Base-by-base conservation (phyloP, 2,888 invertebrate species). In the Ichneumon xanthorius region DNA sequence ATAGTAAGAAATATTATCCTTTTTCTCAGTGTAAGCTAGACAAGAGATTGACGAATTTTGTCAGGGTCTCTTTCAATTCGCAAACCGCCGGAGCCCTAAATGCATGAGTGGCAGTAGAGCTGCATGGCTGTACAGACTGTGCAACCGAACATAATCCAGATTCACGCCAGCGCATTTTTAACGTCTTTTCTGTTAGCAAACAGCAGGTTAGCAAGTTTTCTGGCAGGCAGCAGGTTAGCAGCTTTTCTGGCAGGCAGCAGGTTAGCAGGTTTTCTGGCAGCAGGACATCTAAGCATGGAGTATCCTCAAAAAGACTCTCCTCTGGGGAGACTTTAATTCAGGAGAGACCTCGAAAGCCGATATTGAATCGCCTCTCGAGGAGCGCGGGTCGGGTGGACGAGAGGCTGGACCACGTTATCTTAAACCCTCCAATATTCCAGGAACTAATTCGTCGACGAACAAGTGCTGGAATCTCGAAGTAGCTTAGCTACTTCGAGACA, bases 141-240 rank as follows among this genome's bases (percentile, higher is more conserved):
- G 50, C 33, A 37, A 1, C 11, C 30, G 16, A 33, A 67, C 65
- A 53, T 67, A 76, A 37, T 53, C 53, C 45, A 75, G 50, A 37
- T 30, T n/a, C 65, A 65, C 19, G 50, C n/a, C 33, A 45, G 48
- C 76, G 48, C 76, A 84, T 80, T n/a, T n/a, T 68, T 22, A 77
- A 58, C 75, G 50, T 70, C 55, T 26, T 67, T 48, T 68, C 53
- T 72, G 22, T 48, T 19, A 9, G 26, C n/a, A n/a, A n/a, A n/a
- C n/a, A n/a, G n/a, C n/a, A n/a, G n/a, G n/a, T n/a, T n/a, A n/a
- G n/a, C n/a, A n/a, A n/a, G n/a, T n/a, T n/a, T n/a, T n/a, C n/a
- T n/a, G n/a, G n/a, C 26, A 26, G 26, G 26, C 26, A 26, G 26
- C 22, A 22, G 22, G 22, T 22, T 22, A 22, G 22, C 22, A 22